A percentile compares a stretch with the other conserved stretches of the same genome.
phyloP scores from a whole-genome alignment of 2,888 invertebrate species.

The Harpalus rufipes region DNA sequence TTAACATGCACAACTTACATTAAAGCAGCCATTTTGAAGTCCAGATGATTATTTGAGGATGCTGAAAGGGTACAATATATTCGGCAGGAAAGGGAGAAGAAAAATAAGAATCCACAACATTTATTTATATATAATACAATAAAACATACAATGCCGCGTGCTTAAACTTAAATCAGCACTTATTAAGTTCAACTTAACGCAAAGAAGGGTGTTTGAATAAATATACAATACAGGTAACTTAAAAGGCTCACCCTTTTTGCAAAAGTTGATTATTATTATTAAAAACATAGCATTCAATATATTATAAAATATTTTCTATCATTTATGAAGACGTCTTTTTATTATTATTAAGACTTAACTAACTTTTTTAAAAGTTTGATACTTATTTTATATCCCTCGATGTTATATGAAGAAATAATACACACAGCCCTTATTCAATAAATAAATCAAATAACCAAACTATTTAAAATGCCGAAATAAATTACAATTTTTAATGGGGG shows the following conservation, averaged over 20 bases:
- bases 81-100: too few relatives aligned
- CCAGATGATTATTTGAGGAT: too few relatives aligned
- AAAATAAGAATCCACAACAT: constrained; percentile 61
- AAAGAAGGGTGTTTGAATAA: constrained; percentile 14
- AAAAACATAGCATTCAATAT: constrained; percentile 56
- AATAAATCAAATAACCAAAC: constrained; percentile 46
- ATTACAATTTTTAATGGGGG: constrained; percentile 56
- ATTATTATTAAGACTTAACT: constrained; percentile 5
- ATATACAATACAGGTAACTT: constrained; percentile 57
- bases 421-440: constrained; percentile 62
- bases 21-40: too few relatives aligned
- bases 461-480: constrained; percentile 28
- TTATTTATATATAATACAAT: constrained; percentile 66
- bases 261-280: constrained; percentile 6
- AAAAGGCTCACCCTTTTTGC: constrained; percentile 1
- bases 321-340: constrained; percentile 53
- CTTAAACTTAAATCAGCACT: constrained; percentile 40
- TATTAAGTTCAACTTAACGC: background rate
- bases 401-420: constrained; percentile 44
- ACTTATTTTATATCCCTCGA: background rate
- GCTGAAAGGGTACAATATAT: too few relatives aligned
- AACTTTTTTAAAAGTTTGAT: too few relatives aligned
- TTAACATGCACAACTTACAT: too few relatives aligned
- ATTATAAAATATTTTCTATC: constrained; percentile 56
- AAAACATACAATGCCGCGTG: constrained; percentile 59